Conservation (phyloP, 2,888 invertebrate genomes). For the Gandaritis pyraliata region DNA sequence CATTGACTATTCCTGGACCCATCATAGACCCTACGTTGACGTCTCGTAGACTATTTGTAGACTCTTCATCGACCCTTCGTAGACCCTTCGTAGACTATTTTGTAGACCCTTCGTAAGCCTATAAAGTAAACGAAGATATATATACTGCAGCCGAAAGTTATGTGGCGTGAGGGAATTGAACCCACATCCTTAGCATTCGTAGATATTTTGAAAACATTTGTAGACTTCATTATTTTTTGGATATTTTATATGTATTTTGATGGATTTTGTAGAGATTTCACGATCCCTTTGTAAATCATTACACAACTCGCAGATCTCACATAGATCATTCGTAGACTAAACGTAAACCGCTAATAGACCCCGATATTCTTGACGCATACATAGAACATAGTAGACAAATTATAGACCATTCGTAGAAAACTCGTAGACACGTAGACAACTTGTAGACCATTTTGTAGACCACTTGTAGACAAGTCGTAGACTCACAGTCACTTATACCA, state of each 20-base stretch:
- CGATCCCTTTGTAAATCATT: background rate
- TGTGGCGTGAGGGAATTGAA: too few relatives aligned
- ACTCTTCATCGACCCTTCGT: constrained; percentile 63
- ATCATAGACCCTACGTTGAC: constrained; percentile 7
- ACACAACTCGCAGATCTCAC: constrained; percentile 52
- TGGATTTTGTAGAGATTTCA: background rate
- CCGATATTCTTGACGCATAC: too few relatives aligned
- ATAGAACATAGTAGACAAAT: too few relatives aligned
- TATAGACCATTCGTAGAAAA: background rate
- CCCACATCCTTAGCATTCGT: too few relatives aligned
- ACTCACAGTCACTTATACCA: too few relatives aligned
- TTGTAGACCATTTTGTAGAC: too few relatives aligned
- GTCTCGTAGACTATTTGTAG: background rate
- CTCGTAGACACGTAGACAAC: background rate
- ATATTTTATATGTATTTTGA: too few relatives aligned
- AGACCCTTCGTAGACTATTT: constrained; percentile 12
- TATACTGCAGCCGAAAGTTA: too few relatives aligned
- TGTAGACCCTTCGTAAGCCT: background rate
- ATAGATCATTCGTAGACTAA: constrained; percentile 51
- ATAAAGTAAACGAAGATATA: too few relatives aligned
- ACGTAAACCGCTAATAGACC: background rate
- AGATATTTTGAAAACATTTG: too few relatives aligned
- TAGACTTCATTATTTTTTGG: too few relatives aligned
- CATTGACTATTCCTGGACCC: constrained; percentile 63
- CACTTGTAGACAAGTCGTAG: too few relatives aligned